These are phyloP conservation scores for Pollimyrus isidori DNA, from an alignment of 2,113 vertebrate genomes.

Conservation along the genomic window DNA sequence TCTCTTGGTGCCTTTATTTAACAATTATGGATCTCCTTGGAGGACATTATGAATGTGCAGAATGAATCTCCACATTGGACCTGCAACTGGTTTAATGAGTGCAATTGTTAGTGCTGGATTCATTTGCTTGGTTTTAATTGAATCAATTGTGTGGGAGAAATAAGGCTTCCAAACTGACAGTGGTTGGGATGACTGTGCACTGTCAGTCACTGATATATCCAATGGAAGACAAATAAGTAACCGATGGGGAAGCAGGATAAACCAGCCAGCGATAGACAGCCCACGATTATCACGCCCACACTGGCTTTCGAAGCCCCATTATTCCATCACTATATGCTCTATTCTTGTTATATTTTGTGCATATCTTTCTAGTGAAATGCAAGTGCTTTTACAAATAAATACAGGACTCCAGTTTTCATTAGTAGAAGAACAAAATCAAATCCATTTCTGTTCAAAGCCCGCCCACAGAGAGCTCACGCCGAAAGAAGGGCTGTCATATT, in stretches of 20 bases:
- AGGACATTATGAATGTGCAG: neutral
- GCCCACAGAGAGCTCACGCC: neutral
- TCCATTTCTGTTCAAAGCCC: neutral
- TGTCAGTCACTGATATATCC: neutral
- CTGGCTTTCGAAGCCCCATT: neutral
- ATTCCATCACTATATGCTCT: neutral
- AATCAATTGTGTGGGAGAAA: neutral
- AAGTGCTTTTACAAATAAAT: neutral
- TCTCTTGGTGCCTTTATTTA: neutral
- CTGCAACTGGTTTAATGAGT: neutral
- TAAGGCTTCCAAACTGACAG: neutral
- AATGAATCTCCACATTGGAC: neutral
- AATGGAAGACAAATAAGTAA: neutral
- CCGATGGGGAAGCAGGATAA: neutral
- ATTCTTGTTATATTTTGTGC: neutral
- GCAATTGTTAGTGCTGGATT: neutral
- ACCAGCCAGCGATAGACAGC: neutral
- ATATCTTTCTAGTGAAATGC: neutral
- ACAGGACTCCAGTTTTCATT: neutral
- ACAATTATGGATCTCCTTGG: neutral
- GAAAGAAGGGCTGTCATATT: neutral
- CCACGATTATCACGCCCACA: neutral
- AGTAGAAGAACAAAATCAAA: neutral
- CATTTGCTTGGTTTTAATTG: neutral
- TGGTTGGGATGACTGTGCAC: neutral